These are phyloP conservation scores for Microcebus murinus DNA, from an alignment of 2,113 vertebrate species.

Conservation along the genomic window DNA sequence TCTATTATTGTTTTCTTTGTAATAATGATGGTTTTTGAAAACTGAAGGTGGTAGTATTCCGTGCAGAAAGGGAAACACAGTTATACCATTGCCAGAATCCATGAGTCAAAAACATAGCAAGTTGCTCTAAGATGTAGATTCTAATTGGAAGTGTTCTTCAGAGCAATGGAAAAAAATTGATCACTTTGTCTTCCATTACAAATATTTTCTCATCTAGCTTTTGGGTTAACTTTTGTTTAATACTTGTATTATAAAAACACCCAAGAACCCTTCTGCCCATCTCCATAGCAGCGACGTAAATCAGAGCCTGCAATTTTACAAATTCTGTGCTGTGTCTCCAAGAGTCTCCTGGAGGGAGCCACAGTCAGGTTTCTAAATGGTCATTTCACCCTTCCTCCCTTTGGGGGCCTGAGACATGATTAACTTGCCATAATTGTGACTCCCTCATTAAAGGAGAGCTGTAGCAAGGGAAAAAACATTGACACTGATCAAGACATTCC, in stretches of 20 bases:
- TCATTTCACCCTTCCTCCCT: constrained; percentile 19
- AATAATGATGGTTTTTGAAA: not conserved
- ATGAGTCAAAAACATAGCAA: not conserved
- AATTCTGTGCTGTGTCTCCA: not conserved
- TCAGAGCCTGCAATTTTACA: not conserved
- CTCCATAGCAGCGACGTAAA: not conserved
- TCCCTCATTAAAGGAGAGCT: constrained; percentile 42
- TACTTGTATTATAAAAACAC: not conserved
- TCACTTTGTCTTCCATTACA: not conserved
- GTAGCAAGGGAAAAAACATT: not conserved
- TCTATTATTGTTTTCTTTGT: not conserved
- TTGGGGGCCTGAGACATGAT: constrained; percentile 19
- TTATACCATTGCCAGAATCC: not conserved
- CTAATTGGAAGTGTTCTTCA: not conserved
- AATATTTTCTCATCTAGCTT: not conserved
- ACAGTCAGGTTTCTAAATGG: not conserved
- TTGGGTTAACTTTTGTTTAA: constrained; percentile 21
- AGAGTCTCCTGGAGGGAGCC: not conserved
- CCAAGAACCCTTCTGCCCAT: not conserved
- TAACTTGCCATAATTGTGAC: constrained; percentile 31
- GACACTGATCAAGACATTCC: not conserved
- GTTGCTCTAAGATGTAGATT: not conserved
- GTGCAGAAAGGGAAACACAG: not conserved
- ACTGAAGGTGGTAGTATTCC: not conserved
- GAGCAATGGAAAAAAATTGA: not conserved